Evolutionary conservation across 2,888 invertebrate species (phyloP).

Genomic region (Callyntrura sp.): DNA sequence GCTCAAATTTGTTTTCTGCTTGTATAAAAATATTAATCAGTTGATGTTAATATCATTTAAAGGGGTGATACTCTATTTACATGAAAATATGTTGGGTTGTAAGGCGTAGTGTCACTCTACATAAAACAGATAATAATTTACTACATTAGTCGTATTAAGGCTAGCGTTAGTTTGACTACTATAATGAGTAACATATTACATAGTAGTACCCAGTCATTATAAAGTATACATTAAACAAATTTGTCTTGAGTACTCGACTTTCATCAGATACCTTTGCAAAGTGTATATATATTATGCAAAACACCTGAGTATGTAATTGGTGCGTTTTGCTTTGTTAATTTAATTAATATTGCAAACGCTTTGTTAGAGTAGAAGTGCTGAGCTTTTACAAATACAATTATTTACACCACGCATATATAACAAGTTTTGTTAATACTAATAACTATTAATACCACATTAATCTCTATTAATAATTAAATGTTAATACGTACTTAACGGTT

Average conservation of each 20-base stretch:
- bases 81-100: not conserved
- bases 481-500: slow-evolving; percentile 22
- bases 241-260: not conserved
- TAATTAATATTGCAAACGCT: not conserved
- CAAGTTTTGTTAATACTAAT: slow-evolving; percentile 2
- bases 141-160: slow-evolving; percentile 26
- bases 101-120: not conserved
- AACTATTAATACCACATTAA: slow-evolving; percentile 3
- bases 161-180: not conserved
- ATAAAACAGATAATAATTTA: not conserved
- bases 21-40: slow-evolving; percentile 56
- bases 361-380: slow-evolving; percentile 4
- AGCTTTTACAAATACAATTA: not conserved
- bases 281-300: not conserved
- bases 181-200: not conserved
- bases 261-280: not conserved
- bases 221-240: not conserved
- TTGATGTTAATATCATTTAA: slow-evolving; percentile 33
- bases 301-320: not conserved
- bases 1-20: slow-evolving; percentile 1
- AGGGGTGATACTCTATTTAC: not conserved
- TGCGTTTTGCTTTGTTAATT: not conserved
- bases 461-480: slow-evolving; percentile 6
- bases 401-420: not conserved
- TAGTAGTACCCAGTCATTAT: not conserved